Evolutionary conservation across 2,888 invertebrate species (phyloP), one percentile per base, ranked within the genome.

Genomic region (Caenorhabditis sp.): DNA sequence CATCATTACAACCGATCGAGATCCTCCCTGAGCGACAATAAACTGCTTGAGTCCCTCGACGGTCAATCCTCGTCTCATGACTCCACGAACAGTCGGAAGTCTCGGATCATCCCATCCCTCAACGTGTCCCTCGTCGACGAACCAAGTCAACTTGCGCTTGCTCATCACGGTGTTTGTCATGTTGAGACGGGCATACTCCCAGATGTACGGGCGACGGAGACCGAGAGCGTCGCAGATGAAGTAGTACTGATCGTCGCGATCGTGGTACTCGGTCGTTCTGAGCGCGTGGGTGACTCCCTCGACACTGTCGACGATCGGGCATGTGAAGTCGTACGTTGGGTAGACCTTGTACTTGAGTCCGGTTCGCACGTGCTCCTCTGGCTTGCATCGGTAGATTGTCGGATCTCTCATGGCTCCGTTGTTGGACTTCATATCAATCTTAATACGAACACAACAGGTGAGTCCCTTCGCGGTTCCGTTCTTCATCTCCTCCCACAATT

Each of bases 51-150:
- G 93, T 0, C 97, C 98, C 92, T 98, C 97, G 51, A 99, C 97
- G 0, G 98, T 96, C 96, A 99, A 96, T 28, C 99, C 99, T 86
- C 97, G 94, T 15, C 99, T 94, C 44, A 99, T 93, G 70, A 99
- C 96, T 13, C 99, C 99, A 80, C 99, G 94, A 0, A 99, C 98
- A 0, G 99, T 99, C 11, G 99, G 99, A 93, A 99, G 97, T 65
- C 99, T 94, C 0, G 99, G 98, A 94, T 99, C 99, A 93, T 99
- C 97, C 97, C 99, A 99, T 90, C 98, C 98, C 93, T 97, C 97
- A 0, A 99, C 99, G 32, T 96, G 93, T 6, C 96, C 96, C 92
- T 97, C 94, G 15, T 96, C 95, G 6, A 99, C 99, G 92, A 99
- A 97, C 98, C 97, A 99, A 0, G 98, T 97, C 15, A 99, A 93